Evolutionary conservation across 2,797 vertebrate species (phyloP), one percentile per base, ranked within the genome.

Genomic region (Esox masquinongy): DNA sequence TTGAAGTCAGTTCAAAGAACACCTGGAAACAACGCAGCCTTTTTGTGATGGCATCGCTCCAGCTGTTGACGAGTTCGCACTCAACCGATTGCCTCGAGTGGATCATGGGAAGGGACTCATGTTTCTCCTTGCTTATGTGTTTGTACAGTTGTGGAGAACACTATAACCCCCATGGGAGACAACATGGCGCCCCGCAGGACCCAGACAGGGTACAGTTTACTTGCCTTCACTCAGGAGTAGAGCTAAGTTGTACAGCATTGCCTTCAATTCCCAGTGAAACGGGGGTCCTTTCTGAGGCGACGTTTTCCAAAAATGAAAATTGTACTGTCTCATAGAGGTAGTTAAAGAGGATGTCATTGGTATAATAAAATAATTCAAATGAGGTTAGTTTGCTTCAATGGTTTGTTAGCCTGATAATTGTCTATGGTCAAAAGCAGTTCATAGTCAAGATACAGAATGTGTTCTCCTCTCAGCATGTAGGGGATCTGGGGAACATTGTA

Each of bases 71-170:
- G 64, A 67, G 29, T 2, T 66, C 63, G 31, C 39, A 43, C 24
- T 64, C 43, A 59, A 24, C 59, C 50, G 63, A 66, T 74, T 17
- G 56, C 49, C 31, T 14, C 64, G n/a, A 67, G 16, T 17, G 63
- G 26, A 68, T 68, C 49, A 56, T 36, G 49, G 34, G 17, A 39
- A 17, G 26, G 22, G 15, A 43, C 31, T 47, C 61, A 17, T 72
- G 29, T 73, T 39, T 56, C 2, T 73, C 72, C 69, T 15, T 47
- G 63, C 19, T 7, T 31, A 7, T 68, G n/a, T 68, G 7, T 53
- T n/a, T 76, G 17, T 72, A n/a, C 87, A 98, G 97, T 78, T 98
- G 97, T 77, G 97, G 97, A 15, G 95, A 95, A 7, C 97, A 98
- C 86, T 98, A 91, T 75, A 96, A 98, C 83, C 97, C 97, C 0